Evolutionary conservation across 2,113 vertebrate genomes (phyloP), one percentile per base, ranked within the genome.

Genomic region (Phocoena sinus): DNA sequence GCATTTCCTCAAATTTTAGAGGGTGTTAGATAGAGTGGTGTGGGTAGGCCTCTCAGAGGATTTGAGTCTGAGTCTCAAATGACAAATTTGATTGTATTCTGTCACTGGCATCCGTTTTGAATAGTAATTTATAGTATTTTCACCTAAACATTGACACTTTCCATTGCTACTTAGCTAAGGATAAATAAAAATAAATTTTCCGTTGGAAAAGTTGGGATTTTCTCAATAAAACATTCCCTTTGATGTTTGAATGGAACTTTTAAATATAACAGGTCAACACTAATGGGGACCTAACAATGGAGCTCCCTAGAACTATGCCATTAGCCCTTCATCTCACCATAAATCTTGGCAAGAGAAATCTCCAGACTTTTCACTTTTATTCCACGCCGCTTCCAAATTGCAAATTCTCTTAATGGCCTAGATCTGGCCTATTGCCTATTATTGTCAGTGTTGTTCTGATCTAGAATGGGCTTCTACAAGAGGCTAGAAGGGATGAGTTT

Each of bases 61-160:
- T 94, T 67, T 83, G 74, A 87, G 23, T 91, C 44, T 60, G 25
- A 91, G 21, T 88, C 74, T 91, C 53, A 97, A 83, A 70, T 86
- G 18, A 82, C 86, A 33, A 65, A 90, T 71, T 73, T 60, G 50
- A 62, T 81, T 68, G 38, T 36, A 56, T 53, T 96, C 36, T 67
- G 36, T 89, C 47, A 67, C n/a, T 91, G 74, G 31, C 4, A 92
- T 41, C 25, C 15, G 77, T 74, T 76, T 38, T 89, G 50, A 44
- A 26, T 67, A 67, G 26, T 73, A 67, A 47, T 76, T 38, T 95
- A 6, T 74, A 85, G 58, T 47, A 28, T 96, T 81, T 84, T 13
- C 58, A 33, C 12, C 25, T 62, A 23, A 84, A 83, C 31, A 50
- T 63, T 87, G 56, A 33, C 26, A 81, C 28, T 76, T 20, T 80